A percentile compares a stretch with the other conserved stretches of the same genome.
Evolutionary conservation across 2,113 vertebrate genomes (phyloP).

Genomic region (Crotalus tigris): DNA sequence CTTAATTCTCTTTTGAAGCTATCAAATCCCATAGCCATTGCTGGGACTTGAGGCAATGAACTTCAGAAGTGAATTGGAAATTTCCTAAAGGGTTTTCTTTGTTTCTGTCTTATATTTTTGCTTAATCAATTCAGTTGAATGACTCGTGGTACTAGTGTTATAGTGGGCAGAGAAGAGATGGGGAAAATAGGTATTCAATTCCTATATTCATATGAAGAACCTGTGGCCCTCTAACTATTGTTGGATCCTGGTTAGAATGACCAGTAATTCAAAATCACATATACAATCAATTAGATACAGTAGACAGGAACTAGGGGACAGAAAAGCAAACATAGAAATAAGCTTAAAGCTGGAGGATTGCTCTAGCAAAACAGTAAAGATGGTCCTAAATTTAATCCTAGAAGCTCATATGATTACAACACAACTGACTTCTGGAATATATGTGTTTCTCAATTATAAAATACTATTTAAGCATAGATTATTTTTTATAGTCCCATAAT

Average conservation of each 20-base stretch:
- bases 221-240: background rate
- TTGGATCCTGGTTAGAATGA: background rate
- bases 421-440: background rate
- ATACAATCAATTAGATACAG: background rate
- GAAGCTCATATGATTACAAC: background rate
- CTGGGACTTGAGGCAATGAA: background rate
- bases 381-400: background rate
- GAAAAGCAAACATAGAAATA: background rate
- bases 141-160: background rate
- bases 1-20: background rate
- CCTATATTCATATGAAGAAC: background rate
- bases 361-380: background rate
- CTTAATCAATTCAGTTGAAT: background rate
- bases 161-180: background rate
- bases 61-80: background rate
- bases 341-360: background rate
- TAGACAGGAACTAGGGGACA: background rate
- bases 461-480: background rate
- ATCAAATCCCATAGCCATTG: background rate
- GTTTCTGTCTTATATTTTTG: background rate
- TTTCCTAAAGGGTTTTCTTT: background rate
- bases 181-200: background rate
- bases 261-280: background rate
- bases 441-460: background rate
- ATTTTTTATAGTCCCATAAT: background rate